A percentile compares a stretch with the other conserved stretches of the same genome.
Conservation (phyloP, 2,113 vertebrate species). For the Ascaphus truei region DNA sequence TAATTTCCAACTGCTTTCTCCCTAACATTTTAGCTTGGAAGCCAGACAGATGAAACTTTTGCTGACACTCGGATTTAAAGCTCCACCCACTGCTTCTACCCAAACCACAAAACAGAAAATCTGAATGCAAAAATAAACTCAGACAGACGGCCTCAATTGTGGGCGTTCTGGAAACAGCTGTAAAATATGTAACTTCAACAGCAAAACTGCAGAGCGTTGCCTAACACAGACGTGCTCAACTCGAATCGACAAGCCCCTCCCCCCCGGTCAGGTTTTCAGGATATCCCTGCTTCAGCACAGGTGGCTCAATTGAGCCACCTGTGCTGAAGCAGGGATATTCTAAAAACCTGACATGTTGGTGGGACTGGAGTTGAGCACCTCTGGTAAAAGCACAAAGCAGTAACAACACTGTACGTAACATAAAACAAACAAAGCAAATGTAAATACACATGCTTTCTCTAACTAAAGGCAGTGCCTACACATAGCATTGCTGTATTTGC, state of each 20-base stretch:
- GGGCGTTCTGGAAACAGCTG: background rate
- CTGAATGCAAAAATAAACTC: background rate
- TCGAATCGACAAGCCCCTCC: no score
- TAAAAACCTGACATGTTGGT: no score
- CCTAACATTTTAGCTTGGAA: no score
- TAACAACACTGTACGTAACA: background rate
- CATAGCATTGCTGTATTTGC: background rate
- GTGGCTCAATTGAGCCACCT: no score
- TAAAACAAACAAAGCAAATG: background rate
- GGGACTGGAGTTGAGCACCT: no score
- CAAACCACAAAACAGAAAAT: slow-evolving; percentile 17
- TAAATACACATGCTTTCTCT: slow-evolving; percentile 11
- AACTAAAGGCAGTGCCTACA: background rate
- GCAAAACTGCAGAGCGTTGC: background rate
- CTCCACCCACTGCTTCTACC: slow-evolving; percentile 21
- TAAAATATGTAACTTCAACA: background rate
- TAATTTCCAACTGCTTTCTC: no score
- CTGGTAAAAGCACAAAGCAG: no score
- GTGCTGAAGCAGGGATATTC: no score
- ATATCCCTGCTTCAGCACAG: no score
- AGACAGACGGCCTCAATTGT: slow-evolving; percentile 25
- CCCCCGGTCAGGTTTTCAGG: no score
- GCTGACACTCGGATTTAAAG: slow-evolving; percentile 17
- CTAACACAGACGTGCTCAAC: no score
- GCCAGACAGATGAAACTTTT: slow-evolving; percentile 7